Percentiles rank a stretch among this genome's conserved stretches.
phyloP scores from a whole-genome alignment of 2,797 vertebrate species.

The Falco peregrinus region DNA sequence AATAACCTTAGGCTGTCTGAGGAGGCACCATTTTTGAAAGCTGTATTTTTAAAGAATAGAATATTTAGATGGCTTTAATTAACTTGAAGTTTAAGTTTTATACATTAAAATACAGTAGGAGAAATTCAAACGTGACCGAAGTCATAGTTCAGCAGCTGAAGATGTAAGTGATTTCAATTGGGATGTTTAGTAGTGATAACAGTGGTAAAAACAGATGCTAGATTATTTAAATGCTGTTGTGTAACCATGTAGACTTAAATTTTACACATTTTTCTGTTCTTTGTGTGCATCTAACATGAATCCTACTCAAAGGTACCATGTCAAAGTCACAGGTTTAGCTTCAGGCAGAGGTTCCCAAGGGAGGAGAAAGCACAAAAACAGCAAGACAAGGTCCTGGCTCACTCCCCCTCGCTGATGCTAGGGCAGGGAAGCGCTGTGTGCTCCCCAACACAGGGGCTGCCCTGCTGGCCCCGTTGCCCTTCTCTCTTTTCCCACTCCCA shows the following conservation, averaged over 20 bases:
- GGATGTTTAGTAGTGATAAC: background rate
- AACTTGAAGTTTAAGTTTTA: background rate
- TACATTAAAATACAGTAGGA: background rate
- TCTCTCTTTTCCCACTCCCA: background rate
- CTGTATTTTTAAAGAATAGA: background rate
- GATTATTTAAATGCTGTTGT: background rate
- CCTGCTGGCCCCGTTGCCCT: background rate
- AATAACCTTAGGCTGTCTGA: background rate
- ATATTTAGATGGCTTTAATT: background rate
- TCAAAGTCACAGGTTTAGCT: background rate
- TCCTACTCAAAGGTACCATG: background rate
- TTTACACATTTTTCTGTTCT: background rate
- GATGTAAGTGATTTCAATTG: background rate
- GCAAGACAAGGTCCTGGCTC: background rate
- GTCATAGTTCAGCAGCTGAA: background rate
- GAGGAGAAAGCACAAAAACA: background rate
- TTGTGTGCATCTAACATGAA: background rate
- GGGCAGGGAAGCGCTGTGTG: background rate
- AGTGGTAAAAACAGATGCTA: background rate
- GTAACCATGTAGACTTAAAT: background rate
- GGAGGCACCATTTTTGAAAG: background rate
- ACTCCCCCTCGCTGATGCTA: background rate
- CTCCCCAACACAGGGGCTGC: background rate
- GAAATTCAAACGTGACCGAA: background rate
- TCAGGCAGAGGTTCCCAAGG: background rate